Conservation (phyloP, 2,113 vertebrate species). For the Xyliphius kryptos region DNA sequence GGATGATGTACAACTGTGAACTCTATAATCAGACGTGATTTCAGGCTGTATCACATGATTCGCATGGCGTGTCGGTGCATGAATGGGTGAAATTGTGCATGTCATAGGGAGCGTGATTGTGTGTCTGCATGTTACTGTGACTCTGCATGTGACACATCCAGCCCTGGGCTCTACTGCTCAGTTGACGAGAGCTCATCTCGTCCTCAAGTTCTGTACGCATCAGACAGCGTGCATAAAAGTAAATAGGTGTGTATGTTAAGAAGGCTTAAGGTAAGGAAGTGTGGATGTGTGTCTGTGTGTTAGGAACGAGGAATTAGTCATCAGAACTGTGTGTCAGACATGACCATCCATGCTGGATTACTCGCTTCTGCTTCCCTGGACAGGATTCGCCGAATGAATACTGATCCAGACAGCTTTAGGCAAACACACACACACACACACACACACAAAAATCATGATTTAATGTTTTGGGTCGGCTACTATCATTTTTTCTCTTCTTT, state of each 20-base stretch:
- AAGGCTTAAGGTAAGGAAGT: not conserved
- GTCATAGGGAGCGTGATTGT: not conserved
- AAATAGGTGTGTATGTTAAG: not conserved
- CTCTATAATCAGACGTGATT: not conserved
- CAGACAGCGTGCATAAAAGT: not conserved
- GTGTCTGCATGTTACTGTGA: not conserved
- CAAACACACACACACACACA: not conserved
- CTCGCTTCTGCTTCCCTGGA: not conserved
- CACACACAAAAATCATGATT: too few relatives aligned
- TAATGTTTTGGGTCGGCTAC: too few relatives aligned
- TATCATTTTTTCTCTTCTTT: too few relatives aligned
- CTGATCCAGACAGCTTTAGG: too few relatives aligned
- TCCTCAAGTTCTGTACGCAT: too few relatives aligned
- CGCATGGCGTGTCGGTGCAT: not conserved
- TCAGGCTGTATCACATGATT: not conserved
- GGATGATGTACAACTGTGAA: too few relatives aligned
- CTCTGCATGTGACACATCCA: not conserved
- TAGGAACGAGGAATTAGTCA: conserved; percentile 13
- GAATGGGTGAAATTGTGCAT: conserved; percentile 17
- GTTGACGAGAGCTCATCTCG: too few relatives aligned
- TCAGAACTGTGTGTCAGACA: conserved; percentile 12
- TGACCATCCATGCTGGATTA: conserved; percentile 19
- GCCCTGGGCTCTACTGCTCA: not conserved
- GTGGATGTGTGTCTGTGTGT: not conserved
- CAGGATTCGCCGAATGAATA: not conserved